Percentiles rank a stretch among this genome's conserved stretches.
Conservation (phyloP, 2,888 invertebrate genomes). For the Lomographa bimaculata region DNA sequence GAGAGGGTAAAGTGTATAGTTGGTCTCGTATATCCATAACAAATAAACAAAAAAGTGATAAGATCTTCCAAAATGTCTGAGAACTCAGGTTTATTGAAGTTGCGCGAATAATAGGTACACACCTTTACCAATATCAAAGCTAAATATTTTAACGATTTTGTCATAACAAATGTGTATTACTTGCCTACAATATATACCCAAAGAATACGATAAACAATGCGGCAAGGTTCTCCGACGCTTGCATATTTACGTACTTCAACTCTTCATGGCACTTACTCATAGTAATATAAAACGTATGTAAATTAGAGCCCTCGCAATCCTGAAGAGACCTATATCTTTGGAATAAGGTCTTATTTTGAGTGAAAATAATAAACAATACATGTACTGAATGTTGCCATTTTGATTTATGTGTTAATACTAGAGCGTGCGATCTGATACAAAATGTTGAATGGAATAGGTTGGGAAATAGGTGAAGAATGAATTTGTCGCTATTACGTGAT, state of each 20-base stretch:
- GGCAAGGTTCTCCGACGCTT: conserved; percentile 1
- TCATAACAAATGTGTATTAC: conserved; percentile 4
- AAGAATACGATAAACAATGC: no score
- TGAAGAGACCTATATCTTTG: conserved; percentile 1
- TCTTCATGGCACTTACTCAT: conserved; percentile 10
- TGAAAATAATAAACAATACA: no score
- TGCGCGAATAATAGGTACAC: no score
- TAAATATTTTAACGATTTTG: no score
- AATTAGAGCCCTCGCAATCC: conserved; percentile 5
- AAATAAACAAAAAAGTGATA: no score
- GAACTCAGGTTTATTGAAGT: no score
- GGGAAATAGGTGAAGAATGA: background rate
- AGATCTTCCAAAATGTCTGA: no score
- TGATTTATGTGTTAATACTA: conserved; percentile 14
- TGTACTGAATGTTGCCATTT: conserved; percentile 7
- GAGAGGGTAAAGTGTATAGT: no score
- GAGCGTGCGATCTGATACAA: conserved; percentile 7
- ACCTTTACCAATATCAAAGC: no score
- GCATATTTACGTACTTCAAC: conserved; percentile 3
- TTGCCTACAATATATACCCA: no score
- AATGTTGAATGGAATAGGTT: no score
- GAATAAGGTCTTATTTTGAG: conserved; percentile 6
- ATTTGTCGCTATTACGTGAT: conserved; percentile 5
- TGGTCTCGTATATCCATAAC: no score
- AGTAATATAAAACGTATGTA: conserved; percentile 22